Evolutionary conservation across 2,113 vertebrate genomes (phyloP).

Genomic region (Corvus hawaiiensis): DNA sequence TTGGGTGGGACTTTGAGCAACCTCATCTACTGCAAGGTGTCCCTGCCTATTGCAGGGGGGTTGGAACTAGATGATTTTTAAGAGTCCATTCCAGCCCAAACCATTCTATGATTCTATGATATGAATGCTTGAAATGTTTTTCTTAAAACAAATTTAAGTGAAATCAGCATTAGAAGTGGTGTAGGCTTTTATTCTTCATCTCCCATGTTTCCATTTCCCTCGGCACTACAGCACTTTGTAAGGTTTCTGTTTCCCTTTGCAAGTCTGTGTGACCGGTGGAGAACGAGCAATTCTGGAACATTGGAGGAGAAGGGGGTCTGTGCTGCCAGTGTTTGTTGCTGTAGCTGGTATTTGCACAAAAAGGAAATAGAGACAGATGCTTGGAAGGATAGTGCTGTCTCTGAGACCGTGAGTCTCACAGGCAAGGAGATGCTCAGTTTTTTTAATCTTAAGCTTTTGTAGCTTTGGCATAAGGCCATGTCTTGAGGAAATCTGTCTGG

Average conservation of each 20-base stretch:
- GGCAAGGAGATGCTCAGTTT: rapidly evolving
- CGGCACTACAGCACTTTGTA: background rate
- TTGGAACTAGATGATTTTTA: background rate
- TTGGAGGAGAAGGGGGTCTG: background rate
- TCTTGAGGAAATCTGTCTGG: background rate
- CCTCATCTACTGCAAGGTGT: background rate
- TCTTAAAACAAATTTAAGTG: background rate
- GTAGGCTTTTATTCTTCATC: background rate
- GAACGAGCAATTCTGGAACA: background rate
- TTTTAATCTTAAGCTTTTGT: background rate
- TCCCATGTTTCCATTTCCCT: background rate
- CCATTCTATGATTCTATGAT: background rate
- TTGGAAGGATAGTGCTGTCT: background rate
- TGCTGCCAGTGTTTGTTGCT: background rate
- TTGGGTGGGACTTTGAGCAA: background rate
- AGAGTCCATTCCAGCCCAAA: background rate
- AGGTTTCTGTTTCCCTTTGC: background rate
- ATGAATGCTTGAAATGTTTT: background rate
- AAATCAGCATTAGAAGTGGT: background rate
- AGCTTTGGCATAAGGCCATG: background rate
- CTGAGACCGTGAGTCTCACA: background rate
- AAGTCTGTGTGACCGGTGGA: background rate
- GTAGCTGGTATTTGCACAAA: background rate
- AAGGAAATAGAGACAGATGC: background rate
- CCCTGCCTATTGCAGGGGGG: background rate